phyloP scores from a whole-genome alignment of 2,113 vertebrate species.

The Percina caprodes region DNA sequence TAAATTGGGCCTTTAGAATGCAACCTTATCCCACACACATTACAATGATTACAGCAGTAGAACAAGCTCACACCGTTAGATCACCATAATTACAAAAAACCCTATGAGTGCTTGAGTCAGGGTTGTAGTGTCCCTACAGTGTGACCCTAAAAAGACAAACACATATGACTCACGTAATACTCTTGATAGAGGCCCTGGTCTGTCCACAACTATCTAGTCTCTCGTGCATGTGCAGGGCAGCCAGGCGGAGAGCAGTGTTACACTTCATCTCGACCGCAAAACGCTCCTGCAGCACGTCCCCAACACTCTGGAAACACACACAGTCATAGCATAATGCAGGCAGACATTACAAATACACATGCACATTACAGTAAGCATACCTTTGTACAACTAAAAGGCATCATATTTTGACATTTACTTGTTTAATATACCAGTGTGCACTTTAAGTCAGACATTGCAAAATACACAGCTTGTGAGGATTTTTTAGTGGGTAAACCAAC shows the following conservation, averaged over 20 bases:
- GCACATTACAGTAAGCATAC: not conserved
- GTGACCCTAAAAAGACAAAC: slow-evolving; percentile 23
- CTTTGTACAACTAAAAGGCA: not conserved
- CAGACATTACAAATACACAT: not conserved
- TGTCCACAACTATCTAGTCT: slow-evolving; percentile 92
- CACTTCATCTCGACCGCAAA: slow-evolving; percentile 98
- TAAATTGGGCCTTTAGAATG: slow-evolving; percentile 35
- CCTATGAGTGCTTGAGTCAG: not conserved
- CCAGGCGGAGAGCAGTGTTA: slow-evolving; percentile 91
- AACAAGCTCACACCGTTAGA: not conserved
- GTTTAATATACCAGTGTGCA: not conserved
- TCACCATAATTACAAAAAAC: slow-evolving; percentile 14
- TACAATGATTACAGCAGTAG: slow-evolving; percentile 26
- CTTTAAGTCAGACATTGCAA: not conserved
- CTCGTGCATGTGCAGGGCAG: slow-evolving; percentile 97
- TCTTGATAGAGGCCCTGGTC: slow-evolving; percentile 93
- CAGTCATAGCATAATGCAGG: slow-evolving; percentile 20
- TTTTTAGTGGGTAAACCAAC: slow-evolving; percentile 34
- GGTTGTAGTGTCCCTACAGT: not conserved
- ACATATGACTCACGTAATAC: slow-evolving; percentile 90
- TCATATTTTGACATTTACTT: not conserved
- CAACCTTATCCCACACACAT: slow-evolving; percentile 30
- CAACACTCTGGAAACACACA: slow-evolving; percentile 90
- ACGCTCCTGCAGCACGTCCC: slow-evolving; percentile 94
- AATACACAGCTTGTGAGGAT: slow-evolving; percentile 6